Base-by-base conservation (phyloP, 1,140 invertebrate species). In the Halesus radiatus region DNA sequence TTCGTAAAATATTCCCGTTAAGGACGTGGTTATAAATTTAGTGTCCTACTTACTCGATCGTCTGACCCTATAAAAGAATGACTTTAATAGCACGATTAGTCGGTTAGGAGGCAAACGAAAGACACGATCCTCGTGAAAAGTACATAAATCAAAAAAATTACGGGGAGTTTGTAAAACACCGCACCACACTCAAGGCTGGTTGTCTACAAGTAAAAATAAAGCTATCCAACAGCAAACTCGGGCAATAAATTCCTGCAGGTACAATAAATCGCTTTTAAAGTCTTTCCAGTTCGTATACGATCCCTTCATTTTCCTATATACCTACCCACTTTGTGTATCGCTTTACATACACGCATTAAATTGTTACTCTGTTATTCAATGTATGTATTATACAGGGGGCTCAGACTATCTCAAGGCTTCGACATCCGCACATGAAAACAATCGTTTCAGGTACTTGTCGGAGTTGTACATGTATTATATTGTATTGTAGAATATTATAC, bases 61-160 rank as follows among this genome's bases (percentile, higher is more conserved):
- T 13, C 8, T 13, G 37, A 45, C 37, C 10, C 37, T 29, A 29
- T 64, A 64, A 64, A 64, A 29, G 29, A 16, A 64, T n/a, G 60
- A 64, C 15, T 23, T 64, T 64, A 64, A 64, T 64, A 56, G 18
- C n/a, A 56, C 20, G 54, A n/a, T 56, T 56, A 56, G n/a, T 56
- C 1, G 20, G 20, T 56, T 56, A 56, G 54, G n/a, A 8, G 7
- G 37, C 37, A 45, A 66, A 66, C n/a, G 68, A 72, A 16, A 52
- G 45, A 72, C 20, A 53, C 68, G 68, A 72, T 72, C 68, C 52
- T 72, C 37, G 37, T 23, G 18, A 52, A 72, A 72, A 66, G 62
- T 66, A 66, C 29, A 56, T 29, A 29, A 16, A 60, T 20, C 58
- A 60, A 60, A 60, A 26, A 66, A 66, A 7, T 66, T 37, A 68